Evolutionary conservation across 2,888 invertebrate genomes (phyloP), one percentile per base, ranked within the genome.

Genomic region (Phragmatobia fuliginosa): DNA sequence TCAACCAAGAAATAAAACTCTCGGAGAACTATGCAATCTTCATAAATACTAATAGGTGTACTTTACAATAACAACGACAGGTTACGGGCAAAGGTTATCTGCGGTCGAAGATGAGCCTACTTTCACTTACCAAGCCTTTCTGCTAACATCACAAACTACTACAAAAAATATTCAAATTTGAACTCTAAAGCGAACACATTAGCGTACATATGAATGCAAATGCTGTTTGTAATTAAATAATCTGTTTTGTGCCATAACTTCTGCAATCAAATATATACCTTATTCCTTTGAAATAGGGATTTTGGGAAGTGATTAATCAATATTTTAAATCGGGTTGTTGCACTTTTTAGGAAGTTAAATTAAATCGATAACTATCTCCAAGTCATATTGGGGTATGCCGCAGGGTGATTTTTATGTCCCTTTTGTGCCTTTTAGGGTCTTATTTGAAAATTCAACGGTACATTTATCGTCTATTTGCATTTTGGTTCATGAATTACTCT

Each of bases 81-180:
- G 91, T 91, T 88, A 87, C 84, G 87, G 89, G 79, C 90, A 92
- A 86, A 91, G 93, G 93, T 92, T 92, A 93, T 91, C 92, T 89
- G 74, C 83, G 90, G 88, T 90, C 88, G 83, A 80, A 88, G 93
- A 94, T 92, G 93, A 88, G 90, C 91, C 90, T 87, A 91, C 93
- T 93, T 93, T 93, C 93, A 92, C 92, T 91, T 81, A 81, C 84
- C 86, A 83, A 85, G 85, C 85, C 82, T 84, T 82, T 84, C 76
- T 77, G 74, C 77, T 78, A 66, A 73, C 74, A 69, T 78, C 31
- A 59, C 61, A 73, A 67, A 49, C 0, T 28, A 36, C 1, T 5
- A 21, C 11, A 3, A 18, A 41, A 70, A 1, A 10, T 74, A 79
- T 38, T 31, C 70, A 6, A 81, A 66, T 63, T 10, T 60, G 36